Conservation (phyloP, 1,140 invertebrate genomes). For the Phenacoccus solenopsis region DNA sequence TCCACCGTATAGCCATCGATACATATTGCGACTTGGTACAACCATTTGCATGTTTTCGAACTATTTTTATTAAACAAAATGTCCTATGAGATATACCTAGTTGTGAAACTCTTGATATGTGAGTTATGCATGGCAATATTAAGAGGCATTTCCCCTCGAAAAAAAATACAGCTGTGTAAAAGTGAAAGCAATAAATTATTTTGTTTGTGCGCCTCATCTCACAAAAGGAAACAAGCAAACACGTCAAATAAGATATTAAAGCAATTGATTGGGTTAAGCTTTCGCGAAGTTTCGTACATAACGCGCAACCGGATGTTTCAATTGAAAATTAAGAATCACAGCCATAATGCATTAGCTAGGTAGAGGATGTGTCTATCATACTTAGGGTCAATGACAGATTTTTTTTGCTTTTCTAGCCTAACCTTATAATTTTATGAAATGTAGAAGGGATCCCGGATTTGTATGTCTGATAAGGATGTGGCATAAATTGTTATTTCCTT, state of each 20-base stretch:
- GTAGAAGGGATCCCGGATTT: background rate
- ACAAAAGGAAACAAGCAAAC: background rate
- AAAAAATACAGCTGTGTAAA: background rate
- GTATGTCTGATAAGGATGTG: background rate
- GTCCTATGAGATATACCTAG: no score
- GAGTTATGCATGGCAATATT: no score
- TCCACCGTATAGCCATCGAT: no score
- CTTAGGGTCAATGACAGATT: background rate
- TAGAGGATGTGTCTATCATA: background rate
- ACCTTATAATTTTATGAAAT: background rate
- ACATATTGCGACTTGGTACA: no score
- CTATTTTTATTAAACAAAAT: no score
- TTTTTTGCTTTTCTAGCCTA: background rate
- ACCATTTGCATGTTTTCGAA: no score
- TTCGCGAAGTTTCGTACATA: background rate
- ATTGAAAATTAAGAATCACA: background rate
- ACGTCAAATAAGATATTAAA: background rate
- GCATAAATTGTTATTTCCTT: slow-evolving; percentile 3
- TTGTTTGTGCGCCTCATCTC: background rate
- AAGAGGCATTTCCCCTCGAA: no score
- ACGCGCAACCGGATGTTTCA: background rate
- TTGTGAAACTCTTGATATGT: no score
- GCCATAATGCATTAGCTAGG: background rate
- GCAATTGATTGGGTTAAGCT: background rate
- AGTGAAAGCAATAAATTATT: background rate